Evolutionary conservation across 2,113 vertebrate genomes (phyloP), one percentile per base, ranked within the genome.

Genomic region (Nycticorax nycticorax): DNA sequence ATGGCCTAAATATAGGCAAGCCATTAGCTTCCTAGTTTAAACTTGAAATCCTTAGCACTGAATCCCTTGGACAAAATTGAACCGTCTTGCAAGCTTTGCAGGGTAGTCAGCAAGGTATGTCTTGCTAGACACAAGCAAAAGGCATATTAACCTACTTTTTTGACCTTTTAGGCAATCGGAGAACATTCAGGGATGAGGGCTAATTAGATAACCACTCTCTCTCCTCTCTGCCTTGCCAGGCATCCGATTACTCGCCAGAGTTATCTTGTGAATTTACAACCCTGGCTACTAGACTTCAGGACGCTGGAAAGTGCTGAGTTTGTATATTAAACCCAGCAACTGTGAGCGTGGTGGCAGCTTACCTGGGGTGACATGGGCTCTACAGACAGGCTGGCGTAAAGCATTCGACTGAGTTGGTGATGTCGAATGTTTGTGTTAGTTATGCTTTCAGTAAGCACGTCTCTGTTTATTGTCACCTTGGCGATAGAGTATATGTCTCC

Each of bases 211-310:
- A 88, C 83, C 78, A 92, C 89, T 59, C 84, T 48, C 47, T 43
- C 78, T 62, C 55, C 73, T 37, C 75, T 39, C 59, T 77, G 86
- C 74, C 62, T 82, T 48, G 74, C 89, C 82, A 85, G 82, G 90
- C 74, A 96, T 97, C 93, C 15, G 1, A 28, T 90, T 89, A 85
- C 96, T 97, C 76, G 85, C 95, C 92, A 95, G 90, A 96, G 88
- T 73, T 82, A 94, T 94, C 95, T 56, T 8, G 3, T 90, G 93
- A 95, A 96, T 96, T 93, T 94, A 93, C 93, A 93, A 83, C 78
- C 81, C 71, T 48, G 45, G n/a, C 89, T 69, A 6, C 75, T 30
- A 37, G 85, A 43, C 89, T 80, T 19, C 12, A 66, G 89, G 89
- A 64, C 3, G 16, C 62, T 90, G 89, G 24, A 53, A 89, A 83